Conservation (phyloP, 2,888 invertebrate genomes). For the Belgica antarctica region DNA sequence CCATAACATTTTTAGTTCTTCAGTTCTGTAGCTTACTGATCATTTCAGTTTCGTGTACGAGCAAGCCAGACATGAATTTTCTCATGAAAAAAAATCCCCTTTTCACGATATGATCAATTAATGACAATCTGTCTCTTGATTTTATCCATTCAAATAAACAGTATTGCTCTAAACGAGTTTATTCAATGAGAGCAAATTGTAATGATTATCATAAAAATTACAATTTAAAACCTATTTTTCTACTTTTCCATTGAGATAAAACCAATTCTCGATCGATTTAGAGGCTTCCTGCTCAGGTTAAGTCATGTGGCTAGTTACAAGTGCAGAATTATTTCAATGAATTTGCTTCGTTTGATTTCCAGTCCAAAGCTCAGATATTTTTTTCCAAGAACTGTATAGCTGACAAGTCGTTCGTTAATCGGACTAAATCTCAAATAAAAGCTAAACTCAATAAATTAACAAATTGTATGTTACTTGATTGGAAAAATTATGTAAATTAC, state of each 20-base stretch:
- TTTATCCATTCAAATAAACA: slow-evolving; percentile 23
- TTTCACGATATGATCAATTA: no score
- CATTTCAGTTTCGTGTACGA: no score
- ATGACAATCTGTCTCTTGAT: not conserved
- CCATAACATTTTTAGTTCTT: no score
- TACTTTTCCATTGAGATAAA: not conserved
- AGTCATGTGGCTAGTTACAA: not conserved
- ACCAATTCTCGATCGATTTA: slow-evolving; percentile 30
- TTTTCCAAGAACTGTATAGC: not conserved
- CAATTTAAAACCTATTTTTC: slow-evolving; percentile 18
- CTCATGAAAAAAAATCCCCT: no score
- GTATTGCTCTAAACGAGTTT: slow-evolving; percentile 35
- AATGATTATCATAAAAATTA: slow-evolving; percentile 6
- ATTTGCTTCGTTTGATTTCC: slow-evolving; percentile 15
- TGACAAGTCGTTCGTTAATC: slow-evolving; percentile 14
- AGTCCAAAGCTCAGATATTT: slow-evolving; percentile 1
- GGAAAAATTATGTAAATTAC: no score
- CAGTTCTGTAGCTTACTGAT: no score
- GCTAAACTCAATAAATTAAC: slow-evolving; percentile 30
- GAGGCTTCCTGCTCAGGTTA: slow-evolving; percentile 20
- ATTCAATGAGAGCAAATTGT: not conserved
- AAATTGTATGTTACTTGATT: slow-evolving; percentile 44
- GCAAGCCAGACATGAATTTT: no score
- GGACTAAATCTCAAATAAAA: slow-evolving; percentile 31
- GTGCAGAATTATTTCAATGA: not conserved